These are phyloP conservation scores for Seira ritae DNA, from an alignment of 2,888 invertebrate species.

Conservation along the genomic window DNA sequence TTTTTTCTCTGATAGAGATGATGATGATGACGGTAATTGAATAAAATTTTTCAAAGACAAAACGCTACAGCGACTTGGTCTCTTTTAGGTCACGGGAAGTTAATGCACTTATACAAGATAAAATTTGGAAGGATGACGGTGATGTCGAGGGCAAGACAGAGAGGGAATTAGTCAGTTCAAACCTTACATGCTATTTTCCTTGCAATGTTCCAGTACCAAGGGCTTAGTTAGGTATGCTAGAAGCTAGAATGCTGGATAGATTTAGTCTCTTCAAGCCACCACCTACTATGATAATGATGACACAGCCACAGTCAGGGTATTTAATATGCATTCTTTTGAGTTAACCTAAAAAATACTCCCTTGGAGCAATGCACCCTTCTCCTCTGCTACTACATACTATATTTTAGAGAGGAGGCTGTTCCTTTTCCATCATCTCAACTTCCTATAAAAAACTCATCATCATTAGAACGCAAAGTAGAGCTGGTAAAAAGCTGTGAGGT, in stretches of 20 bases:
- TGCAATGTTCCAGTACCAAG: no score
- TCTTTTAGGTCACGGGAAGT: not conserved
- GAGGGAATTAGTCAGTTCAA: not conserved
- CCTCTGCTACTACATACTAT: no score
- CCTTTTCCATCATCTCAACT: not conserved
- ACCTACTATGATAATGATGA: not conserved
- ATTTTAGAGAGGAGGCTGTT: no score
- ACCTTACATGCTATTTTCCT: no score
- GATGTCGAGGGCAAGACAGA: not conserved
- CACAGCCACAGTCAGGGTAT: not conserved
- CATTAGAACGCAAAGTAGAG: not conserved
- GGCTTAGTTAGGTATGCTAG: no score
- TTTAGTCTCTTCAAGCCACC: no score
- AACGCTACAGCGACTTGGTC: not conserved
- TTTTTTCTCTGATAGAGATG: not conserved
- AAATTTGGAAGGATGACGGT: not conserved
- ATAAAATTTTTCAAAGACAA: slow-evolving; percentile 20
- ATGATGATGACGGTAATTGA: slow-evolving; percentile 13
- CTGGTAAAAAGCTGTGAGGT: not conserved
- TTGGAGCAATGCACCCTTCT: not conserved
- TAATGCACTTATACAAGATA: not conserved
- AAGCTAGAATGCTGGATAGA: not conserved
- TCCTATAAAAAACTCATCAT: not conserved
- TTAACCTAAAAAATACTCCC: not conserved
- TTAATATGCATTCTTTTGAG: not conserved